Evolutionary conservation across 2,113 vertebrate species (phyloP).

Genomic region (Galeopterus variegatus): DNA sequence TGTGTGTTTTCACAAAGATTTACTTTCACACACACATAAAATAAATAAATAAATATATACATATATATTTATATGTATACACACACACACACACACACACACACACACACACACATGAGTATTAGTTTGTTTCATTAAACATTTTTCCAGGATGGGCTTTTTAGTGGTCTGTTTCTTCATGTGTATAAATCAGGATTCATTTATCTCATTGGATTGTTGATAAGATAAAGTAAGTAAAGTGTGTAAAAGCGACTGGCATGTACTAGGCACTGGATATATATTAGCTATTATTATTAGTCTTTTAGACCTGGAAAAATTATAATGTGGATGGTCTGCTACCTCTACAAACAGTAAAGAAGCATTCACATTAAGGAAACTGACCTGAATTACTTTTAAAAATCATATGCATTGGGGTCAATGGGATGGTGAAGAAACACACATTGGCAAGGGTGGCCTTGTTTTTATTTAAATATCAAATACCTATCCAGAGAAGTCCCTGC

Average conservation of each 20-base stretch:
- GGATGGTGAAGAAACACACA: neutral
- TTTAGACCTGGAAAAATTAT: neutral
- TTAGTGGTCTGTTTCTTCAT: neutral
- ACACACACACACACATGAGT: no score
- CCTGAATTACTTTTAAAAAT: neutral
- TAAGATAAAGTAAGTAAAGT: neutral
- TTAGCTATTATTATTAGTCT: neutral
- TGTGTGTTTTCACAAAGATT: neutral
- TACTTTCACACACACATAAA: neutral
- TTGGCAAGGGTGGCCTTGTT: neutral
- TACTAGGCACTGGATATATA: neutral
- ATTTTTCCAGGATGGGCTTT: neutral
- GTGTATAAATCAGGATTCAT: neutral
- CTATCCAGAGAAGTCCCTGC: neutral
- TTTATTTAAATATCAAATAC: neutral
- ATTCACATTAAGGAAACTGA: neutral
- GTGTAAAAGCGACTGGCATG: neutral
- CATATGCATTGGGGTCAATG: neutral
- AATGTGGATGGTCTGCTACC: neutral
- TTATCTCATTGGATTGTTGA: neutral
- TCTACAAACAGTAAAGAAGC: neutral
- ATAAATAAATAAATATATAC: no score
- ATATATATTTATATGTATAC: no score
- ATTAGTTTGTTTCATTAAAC: neutral
- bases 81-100: no score